Evolutionary conservation across 2,113 vertebrate species (phyloP), one percentile per base, ranked within the genome.

Genomic region (Hippocampus zosterae): DNA sequence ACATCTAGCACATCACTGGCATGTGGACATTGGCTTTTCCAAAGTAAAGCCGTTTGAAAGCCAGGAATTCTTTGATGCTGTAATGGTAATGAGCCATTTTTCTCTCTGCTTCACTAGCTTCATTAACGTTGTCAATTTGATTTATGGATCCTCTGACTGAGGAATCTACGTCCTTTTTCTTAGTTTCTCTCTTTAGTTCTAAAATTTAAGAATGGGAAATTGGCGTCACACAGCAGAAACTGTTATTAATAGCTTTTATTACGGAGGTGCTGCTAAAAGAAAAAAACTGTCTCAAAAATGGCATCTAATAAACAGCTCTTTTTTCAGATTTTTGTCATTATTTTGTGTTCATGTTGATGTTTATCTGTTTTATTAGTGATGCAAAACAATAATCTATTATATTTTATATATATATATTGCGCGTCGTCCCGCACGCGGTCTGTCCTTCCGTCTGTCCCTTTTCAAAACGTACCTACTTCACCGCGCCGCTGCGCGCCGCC

Each of bases 121-220:
- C 61, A 64, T 64, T 64, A 64, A 64, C 40, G 25, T 64, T 64
- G 61, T 64, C 40, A 44, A 42, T 41, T 42, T 65, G 63, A 65
- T 65, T 42, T 65, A 65, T 65, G 40, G 15, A 15, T 25, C 21
- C 13, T 64, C 40, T 44, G 40, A 44, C 63, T 65, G 42, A 44
- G 62, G 62, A 44, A 44, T 44, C 11, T 44, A 27, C 23, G n/a
- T 46, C 41, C 44, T 65, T 25, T 64, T 65, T 44, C 42, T 46
- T 44, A 7, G 63, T 7, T 23, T 46, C 41, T 3, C 3, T 65
- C 13, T 25, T 16, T 5, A 25, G 5, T 64, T 64, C 8, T n/a
- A 16, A 63, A 63, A 63, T 63, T 42, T 11, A 41, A 23, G 37
- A 41, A 40, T 18, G 37, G 2, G 21, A 25, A 65, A 46, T 44